Conservation (phyloP, 2,888 invertebrate species). For the Epicampocera succincta region DNA sequence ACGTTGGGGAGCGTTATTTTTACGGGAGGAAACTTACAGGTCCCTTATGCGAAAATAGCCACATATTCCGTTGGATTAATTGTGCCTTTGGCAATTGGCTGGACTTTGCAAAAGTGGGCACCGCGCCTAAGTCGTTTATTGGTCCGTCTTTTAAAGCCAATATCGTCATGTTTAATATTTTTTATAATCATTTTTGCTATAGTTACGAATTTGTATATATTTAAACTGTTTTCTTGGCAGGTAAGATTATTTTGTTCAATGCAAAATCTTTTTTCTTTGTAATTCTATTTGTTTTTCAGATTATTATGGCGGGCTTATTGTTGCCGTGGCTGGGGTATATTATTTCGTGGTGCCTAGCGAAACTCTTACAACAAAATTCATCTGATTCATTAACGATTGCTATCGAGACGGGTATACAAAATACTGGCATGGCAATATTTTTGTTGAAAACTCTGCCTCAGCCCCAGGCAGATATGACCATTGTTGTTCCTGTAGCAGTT, state of each 20-base stretch:
- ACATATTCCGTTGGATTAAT: slow-evolving; percentile 89
- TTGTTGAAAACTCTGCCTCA: slow-evolving; percentile 90
- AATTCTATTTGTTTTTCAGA: slow-evolving; percentile 83
- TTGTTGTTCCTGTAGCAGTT: slow-evolving; percentile 94
- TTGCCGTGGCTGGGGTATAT: slow-evolving; percentile 92
- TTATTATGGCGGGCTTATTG: slow-evolving; percentile 89
- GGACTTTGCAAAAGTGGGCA: slow-evolving; percentile 85
- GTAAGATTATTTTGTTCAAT: slow-evolving; percentile 82
- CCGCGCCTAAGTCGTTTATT: slow-evolving; percentile 87
- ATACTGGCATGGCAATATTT: slow-evolving; percentile 95
- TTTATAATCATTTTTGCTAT: slow-evolving; percentile 94
- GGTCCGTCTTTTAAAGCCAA: slow-evolving; percentile 91
- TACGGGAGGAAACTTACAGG: slow-evolving; percentile 86
- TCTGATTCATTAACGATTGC: slow-evolving; percentile 92
- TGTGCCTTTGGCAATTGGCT: slow-evolving; percentile 87
- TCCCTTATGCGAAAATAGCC: slow-evolving; percentile 90
- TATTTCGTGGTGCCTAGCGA: slow-evolving; percentile 86
- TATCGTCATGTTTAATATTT: slow-evolving; percentile 89
- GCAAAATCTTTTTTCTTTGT: slow-evolving; percentile 45
- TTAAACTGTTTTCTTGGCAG: slow-evolving; percentile 93
- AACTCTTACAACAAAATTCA: slow-evolving; percentile 84
- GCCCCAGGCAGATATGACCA: slow-evolving; percentile 94
- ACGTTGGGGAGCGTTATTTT: slow-evolving; percentile 91
- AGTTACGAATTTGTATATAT: slow-evolving; percentile 93
- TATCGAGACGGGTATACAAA: slow-evolving; percentile 96